These are phyloP conservation scores for Montipora sp. DNA, from an alignment of 64 coral and sea anemone genomes.

Conservation along the genomic window DNA sequence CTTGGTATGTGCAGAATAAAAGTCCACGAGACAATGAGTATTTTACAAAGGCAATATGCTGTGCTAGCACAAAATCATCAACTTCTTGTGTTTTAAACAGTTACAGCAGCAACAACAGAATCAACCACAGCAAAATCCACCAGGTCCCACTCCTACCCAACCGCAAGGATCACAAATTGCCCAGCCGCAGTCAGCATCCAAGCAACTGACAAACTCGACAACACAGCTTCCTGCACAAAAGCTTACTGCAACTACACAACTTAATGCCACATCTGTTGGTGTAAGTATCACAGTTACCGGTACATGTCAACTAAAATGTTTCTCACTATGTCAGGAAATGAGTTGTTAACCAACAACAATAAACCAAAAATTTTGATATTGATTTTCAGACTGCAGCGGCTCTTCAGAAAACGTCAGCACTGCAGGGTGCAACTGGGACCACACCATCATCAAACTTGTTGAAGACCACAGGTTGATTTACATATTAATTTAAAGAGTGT, in stretches of 20 bases:
- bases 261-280: conserved; percentile 54
- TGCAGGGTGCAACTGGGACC: conserved; percentile 24
- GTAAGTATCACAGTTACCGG: background rate
- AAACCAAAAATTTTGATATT: background rate
- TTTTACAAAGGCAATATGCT: no score
- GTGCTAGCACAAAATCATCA: background rate
- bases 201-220: conserved; percentile 32
- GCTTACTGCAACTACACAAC: conserved; percentile 55
- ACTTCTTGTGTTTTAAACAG: background rate
- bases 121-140: conserved; percentile 65
- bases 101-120: conserved; percentile 63
- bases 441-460: conserved; percentile 23
- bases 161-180: conserved; percentile 24
- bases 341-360: background rate
- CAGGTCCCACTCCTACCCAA: conserved; percentile 52
- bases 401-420: conserved; percentile 15
- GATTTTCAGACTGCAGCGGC: conserved; percentile 12
- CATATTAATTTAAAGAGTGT: no score
- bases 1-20: no score
- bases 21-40: no score
- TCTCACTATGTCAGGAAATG: no score
- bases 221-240: conserved; percentile 64
- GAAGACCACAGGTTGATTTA: conserved; percentile 22
- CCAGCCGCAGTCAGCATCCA: conserved; percentile 38
- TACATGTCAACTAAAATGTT: no score